These are phyloP conservation scores for Trissolcus basalis DNA, from an alignment of 1,140 invertebrate species.

Conservation along the genomic window DNA sequence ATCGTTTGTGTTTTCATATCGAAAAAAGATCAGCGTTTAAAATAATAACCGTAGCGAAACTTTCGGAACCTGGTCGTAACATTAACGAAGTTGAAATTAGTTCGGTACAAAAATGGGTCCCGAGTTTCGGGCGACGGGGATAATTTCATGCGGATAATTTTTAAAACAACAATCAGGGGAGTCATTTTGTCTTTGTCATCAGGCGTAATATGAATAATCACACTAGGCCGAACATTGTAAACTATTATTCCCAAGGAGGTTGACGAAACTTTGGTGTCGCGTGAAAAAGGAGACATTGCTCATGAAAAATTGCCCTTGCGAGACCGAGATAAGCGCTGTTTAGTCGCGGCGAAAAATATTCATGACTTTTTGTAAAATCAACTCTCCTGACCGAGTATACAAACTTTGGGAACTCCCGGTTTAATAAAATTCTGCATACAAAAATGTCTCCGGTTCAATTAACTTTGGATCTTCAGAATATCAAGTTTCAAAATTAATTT, in stretches of 20 bases:
- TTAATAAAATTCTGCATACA: too few species aligned
- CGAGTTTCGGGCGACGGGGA: constrained; percentile 9
- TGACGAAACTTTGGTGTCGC: constrained; percentile 20
- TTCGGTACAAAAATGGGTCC: too few species aligned
- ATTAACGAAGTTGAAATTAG: too few species aligned
- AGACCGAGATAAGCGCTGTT: too few species aligned
- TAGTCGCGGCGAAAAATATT: too few species aligned
- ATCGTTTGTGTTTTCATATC: not conserved
- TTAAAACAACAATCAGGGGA: constrained; percentile 22
- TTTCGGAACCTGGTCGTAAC: not conserved
- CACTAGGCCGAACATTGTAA: constrained; percentile 20
- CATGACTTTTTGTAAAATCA: too few species aligned
- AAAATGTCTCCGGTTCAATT: too few species aligned
- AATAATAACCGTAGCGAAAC: constrained; percentile 9
- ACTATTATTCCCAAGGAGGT: constrained; percentile 28
- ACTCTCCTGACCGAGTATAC: too few species aligned
- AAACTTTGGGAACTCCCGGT: too few species aligned
- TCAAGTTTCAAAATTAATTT: too few species aligned
- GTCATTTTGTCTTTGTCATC: constrained; percentile 20
- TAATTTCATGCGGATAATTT: constrained; percentile 26
- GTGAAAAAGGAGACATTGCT: constrained; percentile 10
- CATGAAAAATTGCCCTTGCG: too few species aligned
- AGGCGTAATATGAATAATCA: constrained; percentile 40
- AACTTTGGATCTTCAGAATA: too few species aligned
- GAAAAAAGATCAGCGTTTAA: constrained; percentile 31